Evolutionary conservation across 2,113 vertebrate species (phyloP).

Genomic region (Anguilla rostrata): DNA sequence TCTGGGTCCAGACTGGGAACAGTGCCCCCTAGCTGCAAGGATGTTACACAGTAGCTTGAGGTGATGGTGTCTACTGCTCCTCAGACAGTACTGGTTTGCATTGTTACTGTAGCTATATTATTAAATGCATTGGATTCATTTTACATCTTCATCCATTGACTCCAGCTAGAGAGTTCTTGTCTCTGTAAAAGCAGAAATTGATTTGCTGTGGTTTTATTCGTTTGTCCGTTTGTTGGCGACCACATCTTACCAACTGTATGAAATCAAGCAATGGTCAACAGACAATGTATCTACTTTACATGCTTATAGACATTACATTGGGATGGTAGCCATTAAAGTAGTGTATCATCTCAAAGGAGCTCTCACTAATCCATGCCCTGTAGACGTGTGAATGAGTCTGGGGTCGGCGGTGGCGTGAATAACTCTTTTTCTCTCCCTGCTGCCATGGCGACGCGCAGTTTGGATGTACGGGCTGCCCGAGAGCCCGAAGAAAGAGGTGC

Average conservation of each 20-base stretch:
- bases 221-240: too few species aligned
- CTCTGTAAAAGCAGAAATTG: too few species aligned
- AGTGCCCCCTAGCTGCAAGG: too few species aligned
- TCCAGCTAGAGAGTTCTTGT: too few species aligned
- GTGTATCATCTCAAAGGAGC: neutral
- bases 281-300: too few species aligned
- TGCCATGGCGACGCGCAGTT: constrained; percentile 76
- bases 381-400: neutral
- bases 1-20: neutral
- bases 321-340: neutral
- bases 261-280: too few species aligned
- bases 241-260: too few species aligned
- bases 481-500: constrained; percentile 88
- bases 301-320: neutral
- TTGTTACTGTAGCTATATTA: too few species aligned
- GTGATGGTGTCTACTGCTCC: neutral
- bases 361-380: neutral
- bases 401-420: constrained; percentile 36
- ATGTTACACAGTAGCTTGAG: neutral
- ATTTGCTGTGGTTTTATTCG: too few species aligned
- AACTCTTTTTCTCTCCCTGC: constrained; percentile 62
- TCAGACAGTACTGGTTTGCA: too few species aligned
- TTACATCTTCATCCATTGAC: too few species aligned
- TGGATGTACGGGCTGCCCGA: constrained; percentile 98
- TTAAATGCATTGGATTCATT: too few species aligned